A percentile compares a stretch with the other conserved stretches of the same genome.
These are phyloP conservation scores for Bradypus variegatus DNA, from an alignment of 2,797 vertebrate species.

Conservation along the genomic window DNA sequence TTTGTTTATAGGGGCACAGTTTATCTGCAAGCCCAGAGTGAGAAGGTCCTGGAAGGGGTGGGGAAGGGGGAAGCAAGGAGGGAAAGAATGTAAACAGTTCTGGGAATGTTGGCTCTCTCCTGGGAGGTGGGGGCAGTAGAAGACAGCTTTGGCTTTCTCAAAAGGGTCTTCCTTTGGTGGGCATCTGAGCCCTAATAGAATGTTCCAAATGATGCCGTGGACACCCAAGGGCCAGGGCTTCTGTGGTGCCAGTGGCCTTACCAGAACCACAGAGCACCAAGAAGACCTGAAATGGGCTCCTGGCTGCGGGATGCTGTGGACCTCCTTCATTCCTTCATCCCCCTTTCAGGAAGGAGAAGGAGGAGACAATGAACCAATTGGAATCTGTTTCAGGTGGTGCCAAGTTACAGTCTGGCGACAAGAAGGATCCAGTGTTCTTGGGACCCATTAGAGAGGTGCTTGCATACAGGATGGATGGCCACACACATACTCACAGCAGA, in stretches of 20 bases:
- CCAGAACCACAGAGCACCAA: neutral
- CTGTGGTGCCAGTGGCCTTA: neutral
- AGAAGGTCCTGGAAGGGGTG: neutral
- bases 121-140: neutral
- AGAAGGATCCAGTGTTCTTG: neutral
- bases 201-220: neutral
- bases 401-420: neutral
- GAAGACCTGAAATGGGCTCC: neutral
- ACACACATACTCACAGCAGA: neutral
- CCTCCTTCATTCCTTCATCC: neutral
- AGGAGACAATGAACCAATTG: neutral
- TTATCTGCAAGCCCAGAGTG: conserved; percentile 53
- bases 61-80: neutral
- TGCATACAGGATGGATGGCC: neutral
- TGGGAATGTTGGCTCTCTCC: neutral
- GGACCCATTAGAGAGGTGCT: neutral
- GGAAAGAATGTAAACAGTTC: conserved; percentile 25
- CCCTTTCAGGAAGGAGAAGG: neutral
- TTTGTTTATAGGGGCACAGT: conserved; percentile 63
- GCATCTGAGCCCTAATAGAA: neutral
- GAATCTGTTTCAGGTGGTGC: conserved; percentile 31
- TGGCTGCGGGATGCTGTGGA: neutral
- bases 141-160: neutral
- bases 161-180: neutral
- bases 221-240: neutral